Conservation (phyloP, 2,797 vertebrate genomes). For the Oryzias dopingdopingensis region DNA sequence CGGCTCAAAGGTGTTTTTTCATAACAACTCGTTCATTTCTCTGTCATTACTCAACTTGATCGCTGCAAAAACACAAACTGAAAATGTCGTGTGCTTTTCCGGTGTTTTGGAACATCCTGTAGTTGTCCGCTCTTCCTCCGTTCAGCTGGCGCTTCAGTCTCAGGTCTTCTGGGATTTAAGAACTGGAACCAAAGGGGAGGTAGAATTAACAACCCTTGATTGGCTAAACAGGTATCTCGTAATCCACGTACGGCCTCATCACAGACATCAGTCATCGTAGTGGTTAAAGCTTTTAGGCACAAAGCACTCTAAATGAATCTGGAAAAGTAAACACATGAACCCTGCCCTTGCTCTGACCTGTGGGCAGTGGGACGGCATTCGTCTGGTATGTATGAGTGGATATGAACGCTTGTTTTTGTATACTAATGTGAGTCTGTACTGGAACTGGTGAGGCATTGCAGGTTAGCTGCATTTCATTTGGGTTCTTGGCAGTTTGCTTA, state of each 20-base stretch:
- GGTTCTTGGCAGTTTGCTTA: constrained; percentile 2
- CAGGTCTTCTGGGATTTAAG: constrained; percentile 4
- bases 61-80: constrained; percentile 25
- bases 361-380: constrained; percentile 14
- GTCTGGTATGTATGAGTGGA: constrained; percentile 26
- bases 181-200: neutral
- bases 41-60: constrained; percentile 27
- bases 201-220: constrained; percentile 6
- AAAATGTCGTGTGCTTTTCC: constrained; percentile 9
- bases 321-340: constrained; percentile 63
- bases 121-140: neutral
- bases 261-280: constrained; percentile 35
- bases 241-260: constrained; percentile 26
- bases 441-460: constrained; percentile 19
- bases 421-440: constrained; percentile 12
- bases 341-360: constrained; percentile 36
- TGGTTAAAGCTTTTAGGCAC: constrained; percentile 46
- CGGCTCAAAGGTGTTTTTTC: constrained; percentile 38
- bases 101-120: neutral
- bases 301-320: constrained; percentile 30
- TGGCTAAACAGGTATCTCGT: constrained; percentile 12
- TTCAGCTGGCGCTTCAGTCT: neutral
- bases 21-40: constrained; percentile 41
- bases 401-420: constrained; percentile 22
- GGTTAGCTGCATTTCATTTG: neutral